phyloP scores from a whole-genome alignment of 2,888 invertebrate genomes.

The Tholera decimalis region DNA sequence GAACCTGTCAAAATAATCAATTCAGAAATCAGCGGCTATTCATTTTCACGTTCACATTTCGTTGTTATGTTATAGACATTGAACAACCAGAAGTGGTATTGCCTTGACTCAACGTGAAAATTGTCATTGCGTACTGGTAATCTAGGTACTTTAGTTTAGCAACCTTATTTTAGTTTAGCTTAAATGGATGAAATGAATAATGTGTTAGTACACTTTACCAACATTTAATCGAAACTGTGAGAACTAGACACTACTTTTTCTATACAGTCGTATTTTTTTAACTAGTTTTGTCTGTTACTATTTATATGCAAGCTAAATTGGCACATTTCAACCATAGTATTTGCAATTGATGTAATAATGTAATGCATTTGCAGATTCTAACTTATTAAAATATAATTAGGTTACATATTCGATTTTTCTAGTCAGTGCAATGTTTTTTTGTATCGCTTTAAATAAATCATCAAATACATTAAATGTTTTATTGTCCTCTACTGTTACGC shows the following conservation, averaged over 20 bases:
- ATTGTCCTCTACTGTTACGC: slow-evolving; percentile 15
- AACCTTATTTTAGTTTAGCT: slow-evolving; percentile 9
- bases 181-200: slow-evolving; percentile 34
- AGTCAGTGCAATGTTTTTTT: slow-evolving; percentile 88
- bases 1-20: no score
- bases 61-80: no score
- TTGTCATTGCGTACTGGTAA: slow-evolving; percentile 2
- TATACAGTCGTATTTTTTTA: slow-evolving; percentile 9
- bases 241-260: not conserved
- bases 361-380: slow-evolving; percentile 73
- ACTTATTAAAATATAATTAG: slow-evolving; percentile 72
- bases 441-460: slow-evolving; percentile 89
- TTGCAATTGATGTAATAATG: slow-evolving; percentile 56
- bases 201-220: slow-evolving; percentile 18
- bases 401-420: slow-evolving; percentile 84
- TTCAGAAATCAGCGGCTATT: no score
- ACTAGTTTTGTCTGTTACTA: slow-evolving; percentile 29
- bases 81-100: no score
- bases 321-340: slow-evolving; percentile 47
- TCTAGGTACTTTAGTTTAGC: not conserved
- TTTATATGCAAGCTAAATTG: slow-evolving; percentile 45
- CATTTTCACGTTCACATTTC: no score
- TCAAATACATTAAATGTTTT: slow-evolving; percentile 65
- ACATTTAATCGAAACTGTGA: slow-evolving; percentile 7
- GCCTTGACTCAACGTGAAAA: slow-evolving; percentile 12